Conservation (phyloP, 2,888 invertebrate species). For the Amphipyra berbera region DNA sequence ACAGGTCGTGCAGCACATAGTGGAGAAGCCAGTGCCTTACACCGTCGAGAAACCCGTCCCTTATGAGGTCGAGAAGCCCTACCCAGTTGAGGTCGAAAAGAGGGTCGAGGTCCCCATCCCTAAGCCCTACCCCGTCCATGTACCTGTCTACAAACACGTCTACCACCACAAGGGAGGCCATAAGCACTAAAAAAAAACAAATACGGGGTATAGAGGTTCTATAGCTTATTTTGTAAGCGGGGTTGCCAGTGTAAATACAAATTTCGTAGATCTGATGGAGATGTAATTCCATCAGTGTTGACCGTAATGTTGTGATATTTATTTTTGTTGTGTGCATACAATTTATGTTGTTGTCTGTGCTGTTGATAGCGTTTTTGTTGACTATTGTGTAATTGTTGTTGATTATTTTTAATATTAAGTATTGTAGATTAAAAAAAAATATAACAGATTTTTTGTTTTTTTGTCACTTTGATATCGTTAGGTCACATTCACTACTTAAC, state of each 20-base stretch:
- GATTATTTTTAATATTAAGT: constrained; percentile 71
- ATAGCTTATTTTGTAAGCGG: constrained; percentile 62
- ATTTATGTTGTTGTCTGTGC: constrained; percentile 75
- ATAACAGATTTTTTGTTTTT: constrained; percentile 21
- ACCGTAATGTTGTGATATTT: constrained; percentile 86
- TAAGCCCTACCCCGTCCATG: constrained; percentile 93
- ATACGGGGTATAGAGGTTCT: constrained; percentile 35
- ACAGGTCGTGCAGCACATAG: constrained; percentile 92
- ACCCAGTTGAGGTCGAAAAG: constrained; percentile 94
- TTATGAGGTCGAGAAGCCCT: constrained; percentile 93
- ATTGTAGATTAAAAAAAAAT: constrained; percentile 53
- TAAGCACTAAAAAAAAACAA: constrained; percentile 80
- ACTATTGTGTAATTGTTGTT: constrained; percentile 87
- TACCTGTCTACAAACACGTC: constrained; percentile 93
- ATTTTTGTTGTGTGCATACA: constrained; percentile 81
- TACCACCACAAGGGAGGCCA: constrained; percentile 90
- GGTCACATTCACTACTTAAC: no score
- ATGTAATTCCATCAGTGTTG: constrained; percentile 76
- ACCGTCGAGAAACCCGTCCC: constrained; percentile 93
- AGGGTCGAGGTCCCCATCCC: constrained; percentile 92
- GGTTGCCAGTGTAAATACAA: constrained; percentile 79
- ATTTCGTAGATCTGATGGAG: constrained; percentile 79
- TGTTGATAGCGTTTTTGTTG: constrained; percentile 86
- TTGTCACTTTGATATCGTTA: neutral
- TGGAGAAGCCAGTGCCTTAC: constrained; percentile 93